Conservation (phyloP, 2,113 vertebrate species). For the Etia nguti region DNA sequence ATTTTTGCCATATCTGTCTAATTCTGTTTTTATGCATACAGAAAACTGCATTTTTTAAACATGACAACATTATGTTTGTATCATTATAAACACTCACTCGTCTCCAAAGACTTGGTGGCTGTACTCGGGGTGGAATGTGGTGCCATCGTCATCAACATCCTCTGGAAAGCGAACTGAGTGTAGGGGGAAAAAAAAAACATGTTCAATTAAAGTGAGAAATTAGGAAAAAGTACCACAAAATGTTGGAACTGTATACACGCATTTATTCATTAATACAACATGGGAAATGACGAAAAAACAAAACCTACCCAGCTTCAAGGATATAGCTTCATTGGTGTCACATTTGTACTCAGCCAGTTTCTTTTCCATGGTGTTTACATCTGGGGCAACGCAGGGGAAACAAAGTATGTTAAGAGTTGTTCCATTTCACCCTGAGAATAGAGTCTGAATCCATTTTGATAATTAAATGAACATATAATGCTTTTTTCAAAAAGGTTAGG, state of each 20-base stretch:
- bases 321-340: conserved; percentile 95
- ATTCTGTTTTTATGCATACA: not conserved
- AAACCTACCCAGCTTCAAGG: conserved; percentile 88
- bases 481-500: not conserved
- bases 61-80: not conserved
- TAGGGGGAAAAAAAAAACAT: not conserved
- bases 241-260: not conserved
- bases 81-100: conserved; percentile 79
- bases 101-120: conserved; percentile 96
- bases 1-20: not conserved
- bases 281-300: not conserved
- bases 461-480: not conserved
- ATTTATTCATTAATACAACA: not conserved
- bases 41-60: not conserved
- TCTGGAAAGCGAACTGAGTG: conserved; percentile 89
- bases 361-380: conserved; percentile 89
- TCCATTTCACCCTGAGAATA: not conserved
- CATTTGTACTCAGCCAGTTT: conserved; percentile 97
- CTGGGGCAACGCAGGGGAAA: conserved; percentile 52
- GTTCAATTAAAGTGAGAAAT: not conserved
- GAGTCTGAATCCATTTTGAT: not conserved
- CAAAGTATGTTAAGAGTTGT: not conserved
- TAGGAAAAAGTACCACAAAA: not conserved
- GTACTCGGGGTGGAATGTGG: conserved; percentile 92
- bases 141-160: conserved; percentile 92